These are phyloP conservation scores for Ormyrus rosae DNA, from an alignment of 2,888 invertebrate species.

Conservation along the genomic window DNA sequence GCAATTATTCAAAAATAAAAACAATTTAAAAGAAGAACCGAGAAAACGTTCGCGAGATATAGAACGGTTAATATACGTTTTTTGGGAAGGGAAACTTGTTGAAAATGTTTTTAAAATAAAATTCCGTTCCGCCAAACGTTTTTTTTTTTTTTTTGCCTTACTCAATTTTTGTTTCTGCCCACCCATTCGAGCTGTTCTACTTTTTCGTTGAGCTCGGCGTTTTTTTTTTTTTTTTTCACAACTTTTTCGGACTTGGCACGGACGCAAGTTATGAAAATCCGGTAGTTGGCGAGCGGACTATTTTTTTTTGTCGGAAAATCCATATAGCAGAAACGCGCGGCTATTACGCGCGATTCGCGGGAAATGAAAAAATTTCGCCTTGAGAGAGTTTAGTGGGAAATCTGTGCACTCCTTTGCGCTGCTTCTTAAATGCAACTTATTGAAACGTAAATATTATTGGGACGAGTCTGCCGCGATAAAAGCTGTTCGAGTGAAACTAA, in stretches of 20 bases:
- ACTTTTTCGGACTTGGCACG: slow-evolving; percentile 21
- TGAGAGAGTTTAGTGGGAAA: no score
- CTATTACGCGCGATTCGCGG: no score
- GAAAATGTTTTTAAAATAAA: not conserved
- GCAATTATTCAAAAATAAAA: not conserved
- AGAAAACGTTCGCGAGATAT: no score
- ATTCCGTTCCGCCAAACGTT: not conserved
- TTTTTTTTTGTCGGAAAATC: slow-evolving; percentile 19
- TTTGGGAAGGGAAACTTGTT: not conserved
- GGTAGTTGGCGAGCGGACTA: slow-evolving; percentile 1
- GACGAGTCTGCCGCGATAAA: no score
- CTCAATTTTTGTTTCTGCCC: slow-evolving; percentile 4
- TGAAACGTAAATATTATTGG: no score
- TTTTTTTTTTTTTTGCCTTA: not conserved
- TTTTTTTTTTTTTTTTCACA: not conserved
- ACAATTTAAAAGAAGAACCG: not conserved
- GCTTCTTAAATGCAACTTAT: no score
- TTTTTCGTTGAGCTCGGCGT: not conserved
- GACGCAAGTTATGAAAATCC: slow-evolving; percentile 20
- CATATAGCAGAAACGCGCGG: not conserved
- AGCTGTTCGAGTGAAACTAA: no score
- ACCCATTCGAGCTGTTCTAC: slow-evolving; percentile 10
- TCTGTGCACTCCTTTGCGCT: no score
- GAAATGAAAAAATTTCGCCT: no score
- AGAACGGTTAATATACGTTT: not conserved